Base-by-base conservation (phyloP, 2,888 invertebrate species). In the Eupithecia tripunctaria region DNA sequence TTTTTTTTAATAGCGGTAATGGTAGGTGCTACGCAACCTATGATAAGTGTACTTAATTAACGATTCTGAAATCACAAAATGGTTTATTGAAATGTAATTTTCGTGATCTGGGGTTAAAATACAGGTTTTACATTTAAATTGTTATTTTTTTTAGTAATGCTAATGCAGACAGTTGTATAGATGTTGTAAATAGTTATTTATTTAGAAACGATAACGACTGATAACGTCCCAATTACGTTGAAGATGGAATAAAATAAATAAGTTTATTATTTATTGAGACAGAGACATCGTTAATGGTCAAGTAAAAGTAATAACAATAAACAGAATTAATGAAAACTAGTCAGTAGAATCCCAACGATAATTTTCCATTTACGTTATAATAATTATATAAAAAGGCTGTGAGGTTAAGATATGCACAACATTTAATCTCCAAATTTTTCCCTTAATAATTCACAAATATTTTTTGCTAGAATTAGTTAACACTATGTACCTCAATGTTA, bases 121-220 rank as follows among this genome's bases (percentile, higher is more conserved):
- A 12, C 51, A 71, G n/a, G 32, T 69, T 64, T 73, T 38, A 21
- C n/a, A 74, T 68, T 72, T 41, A 56, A 71, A 76, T 70, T 70
- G 65, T 80, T 85, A 78, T 79, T 84, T 86, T 51, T 83, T 82
- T 83, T 85, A 85, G 81, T 76, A 65, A 70, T 66, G 68, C 64
- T 66, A 15, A 71, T 43, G 65, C 78, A 84, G 81, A 86, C 86
- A 84, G 84, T 88, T 89, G 85, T 89, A 88, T 84, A 85, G 86
- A 89, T 89, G 81, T 82, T 90, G 89, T 91, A 91, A 85, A 91
- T 92, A 91, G 82, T 85, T 68, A 86, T 86, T 86, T 82, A 81
- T 76, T 80, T 82, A 63, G 84, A 82, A 82, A 85, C 80, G 83
- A 84, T 84, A 87, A 87, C 85, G 89, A 89, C 90, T 89, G 89